Evolutionary conservation across 2,797 vertebrate genomes (phyloP).

Genomic region (Triplophysa yarkandensis): DNA sequence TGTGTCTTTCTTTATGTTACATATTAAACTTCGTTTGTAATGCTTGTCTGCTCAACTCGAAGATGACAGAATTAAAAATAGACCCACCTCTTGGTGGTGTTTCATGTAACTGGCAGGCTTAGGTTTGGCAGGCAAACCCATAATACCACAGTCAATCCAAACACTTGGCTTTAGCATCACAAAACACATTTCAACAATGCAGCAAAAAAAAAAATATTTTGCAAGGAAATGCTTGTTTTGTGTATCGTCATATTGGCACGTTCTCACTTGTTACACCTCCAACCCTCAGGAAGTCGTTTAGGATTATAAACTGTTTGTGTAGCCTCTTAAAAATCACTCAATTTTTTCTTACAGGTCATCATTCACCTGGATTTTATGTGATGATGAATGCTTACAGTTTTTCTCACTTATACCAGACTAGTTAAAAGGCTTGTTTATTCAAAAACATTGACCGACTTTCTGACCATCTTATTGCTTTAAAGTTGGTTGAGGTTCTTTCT

Average conservation of each 20-base stretch:
- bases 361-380: constrained; percentile 13
- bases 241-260: neutral
- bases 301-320: neutral
- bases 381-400: too few species aligned
- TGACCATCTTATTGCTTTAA: too few species aligned
- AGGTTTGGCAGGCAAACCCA: constrained; percentile 17
- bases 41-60: neutral
- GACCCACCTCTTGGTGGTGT: neutral
- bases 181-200: constrained; percentile 4
- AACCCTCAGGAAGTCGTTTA: neutral
- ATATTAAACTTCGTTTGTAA: neutral
- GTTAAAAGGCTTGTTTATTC: too few species aligned
- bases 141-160: constrained; percentile 17
- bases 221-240: neutral
- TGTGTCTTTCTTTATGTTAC: constrained; percentile 3
- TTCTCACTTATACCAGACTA: too few species aligned
- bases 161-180: neutral
- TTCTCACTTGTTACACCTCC: neutral
- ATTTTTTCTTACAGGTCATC: neutral
- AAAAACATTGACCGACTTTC: too few species aligned
- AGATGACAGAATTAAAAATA: neutral
- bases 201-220: neutral
- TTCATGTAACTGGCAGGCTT: constrained; percentile 1
- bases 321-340: neutral
- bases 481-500: too few species aligned